Percentiles rank a stretch among this genome's conserved stretches.
phyloP scores from a whole-genome alignment of 37 sponge, comb jelly and placozoan genomes.

The Dysidea cf. avara region DNA sequence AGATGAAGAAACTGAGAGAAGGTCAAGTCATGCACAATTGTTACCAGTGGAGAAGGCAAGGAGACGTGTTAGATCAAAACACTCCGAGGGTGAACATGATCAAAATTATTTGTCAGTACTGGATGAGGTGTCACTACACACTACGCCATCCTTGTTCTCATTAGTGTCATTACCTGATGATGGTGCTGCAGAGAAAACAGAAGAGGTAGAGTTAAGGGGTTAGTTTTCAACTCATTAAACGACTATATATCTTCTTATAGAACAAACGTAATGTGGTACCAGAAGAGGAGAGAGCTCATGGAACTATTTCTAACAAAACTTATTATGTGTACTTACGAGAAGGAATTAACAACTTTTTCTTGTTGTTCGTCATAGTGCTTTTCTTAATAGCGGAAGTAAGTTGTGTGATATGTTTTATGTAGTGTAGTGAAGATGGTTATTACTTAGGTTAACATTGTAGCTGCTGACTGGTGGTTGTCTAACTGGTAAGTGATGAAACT shows the following conservation, averaged over 20 bases:
- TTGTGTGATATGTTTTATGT: background rate
- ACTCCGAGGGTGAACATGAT: background rate
- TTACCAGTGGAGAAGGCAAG: too few species aligned
- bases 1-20: too few species aligned
- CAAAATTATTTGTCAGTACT: background rate
- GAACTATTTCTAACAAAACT: slow-evolving; percentile 15
- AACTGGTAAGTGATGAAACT: slow-evolving; percentile 49
- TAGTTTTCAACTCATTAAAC: too few species aligned
- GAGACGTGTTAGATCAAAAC: background rate
- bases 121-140: slow-evolving; percentile 4
- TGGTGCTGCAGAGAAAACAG: too few species aligned
- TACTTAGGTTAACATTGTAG: slow-evolving; percentile 34
- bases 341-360: slow-evolving; percentile 8
- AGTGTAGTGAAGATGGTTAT: background rate
- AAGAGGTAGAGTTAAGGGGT: too few species aligned
- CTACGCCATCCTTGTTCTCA: slow-evolving; percentile 8
- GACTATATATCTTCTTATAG: background rate
- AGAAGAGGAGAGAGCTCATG: slow-evolving; percentile 20
- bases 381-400: slow-evolving; percentile 62
- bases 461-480: slow-evolving; percentile 75
- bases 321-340: slow-evolving; percentile 18
- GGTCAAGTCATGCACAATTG: too few species aligned
- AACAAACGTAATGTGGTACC: slow-evolving; percentile 10
- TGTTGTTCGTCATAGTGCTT: slow-evolving; percentile 6
- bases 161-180: background rate